These are phyloP conservation scores for Athalia cordata DNA, from an alignment of 2,888 invertebrate genomes.

Conservation along the genomic window DNA sequence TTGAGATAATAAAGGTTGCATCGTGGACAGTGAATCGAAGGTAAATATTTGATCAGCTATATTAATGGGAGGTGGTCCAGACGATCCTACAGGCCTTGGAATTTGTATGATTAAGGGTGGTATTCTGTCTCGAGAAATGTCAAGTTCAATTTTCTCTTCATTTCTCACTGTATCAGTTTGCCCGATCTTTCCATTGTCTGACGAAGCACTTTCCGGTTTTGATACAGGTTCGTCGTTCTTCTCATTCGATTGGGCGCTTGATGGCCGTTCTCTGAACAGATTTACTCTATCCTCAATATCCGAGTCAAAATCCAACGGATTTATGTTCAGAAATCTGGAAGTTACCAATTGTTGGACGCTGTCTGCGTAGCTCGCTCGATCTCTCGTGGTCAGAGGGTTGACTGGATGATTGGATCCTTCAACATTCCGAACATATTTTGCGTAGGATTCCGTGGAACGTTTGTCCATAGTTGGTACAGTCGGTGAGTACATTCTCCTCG, in stretches of 20 bases:
- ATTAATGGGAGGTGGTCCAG: no score
- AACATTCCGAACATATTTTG: constrained; percentile 58
- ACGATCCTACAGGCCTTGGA: no score
- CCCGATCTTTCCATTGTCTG: neutral
- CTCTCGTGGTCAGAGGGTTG: neutral
- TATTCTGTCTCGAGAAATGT: neutral
- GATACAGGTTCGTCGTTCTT: neutral
- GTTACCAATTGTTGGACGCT: no score
- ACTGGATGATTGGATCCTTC: constrained; percentile 64
- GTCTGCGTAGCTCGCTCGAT: neutral
- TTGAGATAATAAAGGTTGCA: neutral
- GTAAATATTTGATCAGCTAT: no score
- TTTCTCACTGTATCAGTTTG: neutral
- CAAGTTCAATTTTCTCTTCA: neutral
- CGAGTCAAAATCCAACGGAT: neutral
- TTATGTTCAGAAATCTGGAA: no score
- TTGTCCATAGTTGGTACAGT: constrained; percentile 64
- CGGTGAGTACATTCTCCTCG: constrained; percentile 66
- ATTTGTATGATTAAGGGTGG: neutral
- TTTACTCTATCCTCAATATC: neutral
- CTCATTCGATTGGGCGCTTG: neutral
- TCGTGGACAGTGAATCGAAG: no score
- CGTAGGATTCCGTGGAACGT: constrained; percentile 59
- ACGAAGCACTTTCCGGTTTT: neutral
- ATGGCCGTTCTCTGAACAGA: neutral